A percentile compares a stretch with the other conserved stretches of the same genome.
Conservation (phyloP, 2,888 invertebrate genomes). For the Cataglyphis albicans region DNA sequence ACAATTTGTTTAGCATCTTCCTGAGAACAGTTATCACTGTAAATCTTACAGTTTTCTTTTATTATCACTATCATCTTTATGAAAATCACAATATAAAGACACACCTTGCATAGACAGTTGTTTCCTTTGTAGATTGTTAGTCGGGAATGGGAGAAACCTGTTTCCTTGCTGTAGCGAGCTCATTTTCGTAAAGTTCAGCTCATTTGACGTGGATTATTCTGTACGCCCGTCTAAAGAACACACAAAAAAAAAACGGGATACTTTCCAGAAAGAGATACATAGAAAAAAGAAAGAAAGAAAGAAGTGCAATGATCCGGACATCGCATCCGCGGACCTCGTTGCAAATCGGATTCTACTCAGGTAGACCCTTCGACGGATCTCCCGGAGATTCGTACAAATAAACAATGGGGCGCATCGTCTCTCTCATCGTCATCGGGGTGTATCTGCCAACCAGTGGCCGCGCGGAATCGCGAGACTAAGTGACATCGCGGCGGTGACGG, state of each 20-base stretch:
- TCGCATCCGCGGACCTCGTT: neutral
- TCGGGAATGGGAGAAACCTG: slow-evolving; percentile 88
- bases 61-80: neutral
- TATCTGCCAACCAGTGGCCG: slow-evolving; percentile 24
- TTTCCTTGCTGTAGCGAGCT: slow-evolving; percentile 89
- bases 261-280: neutral
- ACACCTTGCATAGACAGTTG: slow-evolving; percentile 87
- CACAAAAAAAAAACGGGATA: slow-evolving; percentile 62
- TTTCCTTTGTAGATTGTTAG: slow-evolving; percentile 88
- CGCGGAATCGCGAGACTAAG: neutral
- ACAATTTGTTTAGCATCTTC: neutral
- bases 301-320: neutral
- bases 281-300: neutral
- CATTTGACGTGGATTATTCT: slow-evolving; percentile 80
- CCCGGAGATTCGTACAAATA: slow-evolving; percentile 78
- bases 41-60: neutral
- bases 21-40: neutral
- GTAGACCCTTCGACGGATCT: neutral
- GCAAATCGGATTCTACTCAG: neutral
- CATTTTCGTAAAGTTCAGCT: slow-evolving; percentile 83
- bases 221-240: slow-evolving; percentile 86
- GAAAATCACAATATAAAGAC: slow-evolving; percentile 9
- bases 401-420: slow-evolving; percentile 78
- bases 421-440: slow-evolving; percentile 30
- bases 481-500: neutral